A percentile compares a stretch with the other conserved stretches of the same genome.
Evolutionary conservation across 2,888 invertebrate genomes (phyloP).

Genomic region (Colletes collaris): DNA sequence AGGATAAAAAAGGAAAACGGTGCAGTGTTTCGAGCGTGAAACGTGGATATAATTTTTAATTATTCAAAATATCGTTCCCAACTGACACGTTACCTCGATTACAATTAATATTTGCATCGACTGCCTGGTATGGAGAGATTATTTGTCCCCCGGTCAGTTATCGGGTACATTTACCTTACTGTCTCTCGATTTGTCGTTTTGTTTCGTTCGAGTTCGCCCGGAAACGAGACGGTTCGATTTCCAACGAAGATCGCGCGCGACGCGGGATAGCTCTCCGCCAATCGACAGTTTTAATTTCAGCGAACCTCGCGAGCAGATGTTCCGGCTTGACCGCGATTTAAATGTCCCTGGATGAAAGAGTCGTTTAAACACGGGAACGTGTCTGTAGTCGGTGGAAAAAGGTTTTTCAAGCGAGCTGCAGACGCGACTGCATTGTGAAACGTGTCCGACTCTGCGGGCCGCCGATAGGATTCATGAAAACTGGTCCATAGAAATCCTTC

Average conservation of each 20-base stretch:
- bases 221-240: no score
- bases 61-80: no score
- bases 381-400: not conserved
- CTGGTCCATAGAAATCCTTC: constrained; percentile 65
- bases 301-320: not conserved
- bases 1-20: no score
- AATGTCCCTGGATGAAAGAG: constrained; percentile 26
- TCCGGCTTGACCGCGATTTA: constrained; percentile 32
- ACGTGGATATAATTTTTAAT: no score
- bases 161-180: no score
- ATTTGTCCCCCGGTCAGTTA: no score
- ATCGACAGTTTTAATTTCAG: constrained; percentile 22
- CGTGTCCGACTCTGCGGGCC: constrained; percentile 61
- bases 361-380: constrained; percentile 10
- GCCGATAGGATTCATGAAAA: constrained; percentile 75
- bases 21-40: no score
- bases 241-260: not conserved
- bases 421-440: constrained; percentile 56
- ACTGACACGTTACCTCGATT: no score
- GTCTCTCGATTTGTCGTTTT: no score
- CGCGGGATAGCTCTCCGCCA: not conserved
- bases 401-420: constrained; percentile 13
- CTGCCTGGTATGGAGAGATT: no score
- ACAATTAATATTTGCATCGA: no score
- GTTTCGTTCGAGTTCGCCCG: not conserved